phyloP scores from a whole-genome alignment of 2,113 vertebrate species.

The Natator depressus region DNA sequence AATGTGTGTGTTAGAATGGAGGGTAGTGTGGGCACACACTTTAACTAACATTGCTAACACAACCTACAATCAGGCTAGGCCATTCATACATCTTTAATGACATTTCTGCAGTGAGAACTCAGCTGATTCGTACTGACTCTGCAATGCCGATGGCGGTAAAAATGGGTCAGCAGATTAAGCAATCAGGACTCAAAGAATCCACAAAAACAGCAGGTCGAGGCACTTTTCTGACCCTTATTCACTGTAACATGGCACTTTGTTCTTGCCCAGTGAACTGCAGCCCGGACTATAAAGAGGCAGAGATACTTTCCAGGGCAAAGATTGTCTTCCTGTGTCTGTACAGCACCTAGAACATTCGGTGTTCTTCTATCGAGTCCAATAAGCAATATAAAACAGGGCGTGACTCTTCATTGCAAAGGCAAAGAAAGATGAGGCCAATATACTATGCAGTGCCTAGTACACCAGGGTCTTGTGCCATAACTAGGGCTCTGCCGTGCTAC shows the following conservation, averaged over 20 bases:
- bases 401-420: not conserved
- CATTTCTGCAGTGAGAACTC: not conserved
- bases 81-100: not conserved
- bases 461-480: not conserved
- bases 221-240: not conserved
- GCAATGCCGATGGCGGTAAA: not conserved
- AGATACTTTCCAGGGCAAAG: not conserved
- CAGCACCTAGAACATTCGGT: not conserved
- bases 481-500: not conserved
- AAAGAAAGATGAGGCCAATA: not conserved
- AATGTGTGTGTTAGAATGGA: not conserved
- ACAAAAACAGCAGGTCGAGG: not conserved
- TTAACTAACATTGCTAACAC: not conserved
- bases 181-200: not conserved
- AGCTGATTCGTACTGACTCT: not conserved
- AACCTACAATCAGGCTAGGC: fast-evolving
- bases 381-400: not conserved
- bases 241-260: not conserved
- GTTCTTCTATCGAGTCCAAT: not conserved
- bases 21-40: not conserved
- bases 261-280: not conserved
- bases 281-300: not conserved
- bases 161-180: not conserved
- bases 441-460: not conserved
- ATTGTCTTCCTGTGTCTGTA: not conserved